phyloP scores from a whole-genome alignment of 1,140 invertebrate species.

The Drosophila quadrilineata region DNA sequence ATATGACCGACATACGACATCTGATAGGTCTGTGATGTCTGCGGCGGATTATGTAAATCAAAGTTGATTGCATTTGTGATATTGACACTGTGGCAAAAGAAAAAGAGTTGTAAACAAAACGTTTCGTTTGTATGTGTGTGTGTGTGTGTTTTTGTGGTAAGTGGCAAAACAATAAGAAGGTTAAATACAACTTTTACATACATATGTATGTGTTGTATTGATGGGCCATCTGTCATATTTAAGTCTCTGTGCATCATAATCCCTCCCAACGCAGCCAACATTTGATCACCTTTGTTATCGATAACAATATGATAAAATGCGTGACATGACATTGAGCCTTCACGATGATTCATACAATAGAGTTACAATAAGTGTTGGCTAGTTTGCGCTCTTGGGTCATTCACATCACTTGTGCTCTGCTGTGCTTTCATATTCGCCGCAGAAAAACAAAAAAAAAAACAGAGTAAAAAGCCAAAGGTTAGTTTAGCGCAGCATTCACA shows the following conservation, averaged over 20 bases:
- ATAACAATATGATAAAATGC: slow-evolving; percentile 13
- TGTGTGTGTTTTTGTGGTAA: slow-evolving; percentile 46
- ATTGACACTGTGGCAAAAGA: slow-evolving; percentile 21
- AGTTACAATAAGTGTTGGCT: no score
- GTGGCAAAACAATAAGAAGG: slow-evolving; percentile 67
- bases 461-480: slow-evolving; percentile 7
- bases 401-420: no score
- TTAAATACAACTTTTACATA: slow-evolving; percentile 57
- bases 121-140: neutral
- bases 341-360: no score
- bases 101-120: slow-evolving; percentile 25
- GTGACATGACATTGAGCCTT: slow-evolving; percentile 20
- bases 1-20: slow-evolving; percentile 19
- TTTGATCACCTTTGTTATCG: slow-evolving; percentile 12
- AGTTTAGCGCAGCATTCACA: neutral
- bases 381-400: no score
- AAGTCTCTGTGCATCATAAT: slow-evolving; percentile 16
- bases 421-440: neutral
- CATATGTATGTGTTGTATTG: slow-evolving; percentile 24
- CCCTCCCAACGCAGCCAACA: slow-evolving; percentile 5
- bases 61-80: slow-evolving; percentile 27
- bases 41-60: slow-evolving; percentile 48
- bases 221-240: slow-evolving; percentile 13
- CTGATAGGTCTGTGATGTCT: neutral
- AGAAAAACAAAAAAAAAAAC: no score